Percentiles rank a stretch among this genome's conserved stretches.
phyloP scores from a whole-genome alignment of 2,113 vertebrate species.

The Dipodomys merriami region DNA sequence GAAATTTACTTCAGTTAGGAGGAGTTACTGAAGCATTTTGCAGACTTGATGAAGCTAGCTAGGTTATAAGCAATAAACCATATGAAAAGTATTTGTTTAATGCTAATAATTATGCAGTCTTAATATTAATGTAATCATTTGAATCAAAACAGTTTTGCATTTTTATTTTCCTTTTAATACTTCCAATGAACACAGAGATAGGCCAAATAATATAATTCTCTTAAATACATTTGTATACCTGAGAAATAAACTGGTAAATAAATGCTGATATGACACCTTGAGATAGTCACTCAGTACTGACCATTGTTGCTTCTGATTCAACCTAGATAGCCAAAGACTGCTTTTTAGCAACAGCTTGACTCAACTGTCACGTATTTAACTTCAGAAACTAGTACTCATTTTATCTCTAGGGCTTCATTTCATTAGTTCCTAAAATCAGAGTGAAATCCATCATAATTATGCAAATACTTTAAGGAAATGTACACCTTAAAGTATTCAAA shows the following conservation, averaged over 20 bases:
- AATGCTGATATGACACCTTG: background rate
- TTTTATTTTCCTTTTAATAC: background rate
- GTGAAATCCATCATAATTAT: too few species aligned
- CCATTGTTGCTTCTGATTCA: background rate
- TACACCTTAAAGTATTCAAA: background rate
- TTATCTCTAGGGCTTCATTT: background rate
- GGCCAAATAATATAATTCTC: background rate
- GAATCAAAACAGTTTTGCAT: background rate
- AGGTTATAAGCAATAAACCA: background rate
- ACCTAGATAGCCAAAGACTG: background rate
- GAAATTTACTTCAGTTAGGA: background rate
- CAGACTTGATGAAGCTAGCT: background rate
- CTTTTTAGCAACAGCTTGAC: background rate
- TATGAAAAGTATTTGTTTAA: background rate
- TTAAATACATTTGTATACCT: background rate
- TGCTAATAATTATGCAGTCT: background rate
- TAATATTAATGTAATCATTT: background rate
- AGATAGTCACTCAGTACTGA: rapidly evolving
- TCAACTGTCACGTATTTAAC: background rate
- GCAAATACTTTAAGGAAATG: background rate
- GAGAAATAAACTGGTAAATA: background rate
- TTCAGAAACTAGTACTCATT: background rate
- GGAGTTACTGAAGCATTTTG: background rate
- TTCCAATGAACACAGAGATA: background rate
- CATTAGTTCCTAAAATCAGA: too few species aligned